Evolutionary conservation across 37 sponge, comb jelly and placozoan species (phyloP).

Genomic region (Eunapius fragilis): DNA sequence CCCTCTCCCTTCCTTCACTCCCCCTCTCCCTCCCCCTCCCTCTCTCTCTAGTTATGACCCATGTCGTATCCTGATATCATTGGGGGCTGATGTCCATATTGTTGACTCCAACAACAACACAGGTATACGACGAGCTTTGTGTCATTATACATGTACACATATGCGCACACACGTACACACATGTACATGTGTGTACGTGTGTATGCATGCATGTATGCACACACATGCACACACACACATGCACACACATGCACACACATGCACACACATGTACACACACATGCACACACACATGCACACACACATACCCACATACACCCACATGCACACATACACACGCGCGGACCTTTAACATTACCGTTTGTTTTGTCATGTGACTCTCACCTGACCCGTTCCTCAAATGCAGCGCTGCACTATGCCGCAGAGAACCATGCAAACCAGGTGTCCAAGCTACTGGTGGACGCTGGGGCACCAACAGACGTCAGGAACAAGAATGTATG

Average conservation of each 20-base stretch:
- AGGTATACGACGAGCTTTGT: background rate
- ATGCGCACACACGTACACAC: slow-evolving; percentile 18
- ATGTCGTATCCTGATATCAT: slow-evolving; percentile 65
- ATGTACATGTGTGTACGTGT: slow-evolving; percentile 5
- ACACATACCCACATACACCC: no score
- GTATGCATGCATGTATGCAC: background rate
- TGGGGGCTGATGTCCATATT: slow-evolving; percentile 68
- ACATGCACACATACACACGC: no score
- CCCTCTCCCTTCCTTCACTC: background rate
- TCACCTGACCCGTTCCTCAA: background rate
- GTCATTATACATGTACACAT: background rate
- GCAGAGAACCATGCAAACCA: slow-evolving; percentile 41
- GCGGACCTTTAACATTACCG: no score
- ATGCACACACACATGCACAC: no score
- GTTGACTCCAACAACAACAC: slow-evolving; percentile 48
- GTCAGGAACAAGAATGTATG: slow-evolving; percentile 55
- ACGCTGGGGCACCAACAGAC: slow-evolving; percentile 45
- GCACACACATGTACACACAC: no score
- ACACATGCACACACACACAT: slow-evolving; percentile 26
- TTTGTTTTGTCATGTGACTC: no score
- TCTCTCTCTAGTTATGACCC: slow-evolving; percentile 62
- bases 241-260: background rate
- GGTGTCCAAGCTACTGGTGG: slow-evolving; percentile 33
- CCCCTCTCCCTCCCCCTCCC: background rate
- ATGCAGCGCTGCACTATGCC: slow-evolving; percentile 65